phyloP scores from a whole-genome alignment of 2,113 vertebrate species.

The Helogale parvula region DNA sequence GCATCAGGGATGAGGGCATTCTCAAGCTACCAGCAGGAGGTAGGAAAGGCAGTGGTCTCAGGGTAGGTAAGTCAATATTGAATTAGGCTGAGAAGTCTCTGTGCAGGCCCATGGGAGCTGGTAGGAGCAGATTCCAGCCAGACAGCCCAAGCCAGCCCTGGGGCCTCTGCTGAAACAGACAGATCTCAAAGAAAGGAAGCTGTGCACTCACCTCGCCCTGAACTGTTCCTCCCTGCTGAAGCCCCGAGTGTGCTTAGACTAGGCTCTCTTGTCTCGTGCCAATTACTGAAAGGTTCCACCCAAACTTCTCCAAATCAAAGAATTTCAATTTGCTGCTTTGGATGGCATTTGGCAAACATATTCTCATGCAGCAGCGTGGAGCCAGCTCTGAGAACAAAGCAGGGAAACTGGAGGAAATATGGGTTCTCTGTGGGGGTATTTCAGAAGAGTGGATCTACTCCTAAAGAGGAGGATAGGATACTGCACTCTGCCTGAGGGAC shows the following conservation, averaged over 20 bases:
- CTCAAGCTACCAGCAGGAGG: background rate
- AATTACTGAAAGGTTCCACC: conserved; percentile 6
- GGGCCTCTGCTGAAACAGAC: conserved; percentile 38
- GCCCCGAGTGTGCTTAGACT: background rate
- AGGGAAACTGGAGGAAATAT: background rate
- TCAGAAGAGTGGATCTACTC: conserved; percentile 2
- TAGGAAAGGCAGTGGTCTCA: conserved; percentile 51
- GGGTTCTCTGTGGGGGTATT: background rate
- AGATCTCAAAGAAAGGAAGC: conserved; percentile 31
- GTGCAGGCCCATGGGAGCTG: background rate
- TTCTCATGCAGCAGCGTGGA: background rate
- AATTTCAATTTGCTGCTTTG: conserved; percentile 1
- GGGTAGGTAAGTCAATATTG: conserved; percentile 60
- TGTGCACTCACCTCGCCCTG: background rate
- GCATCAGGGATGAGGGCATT: conserved; percentile 61
- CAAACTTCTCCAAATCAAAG: conserved; percentile 47
- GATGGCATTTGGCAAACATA: background rate
- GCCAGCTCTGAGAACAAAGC: background rate
- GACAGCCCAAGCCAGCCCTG: conserved; percentile 63
- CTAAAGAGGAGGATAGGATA: background rate
- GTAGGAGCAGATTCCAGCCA: conserved; percentile 66
- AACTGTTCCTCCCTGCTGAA: background rate
- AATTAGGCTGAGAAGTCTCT: conserved; percentile 57
- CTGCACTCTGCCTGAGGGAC: background rate
- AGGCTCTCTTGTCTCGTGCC: background rate